A percentile compares a stretch with the other conserved stretches of the same genome.
These are phyloP conservation scores for Metallyticus violacea DNA, from an alignment of 2,888 invertebrate genomes.

Conservation along the genomic window DNA sequence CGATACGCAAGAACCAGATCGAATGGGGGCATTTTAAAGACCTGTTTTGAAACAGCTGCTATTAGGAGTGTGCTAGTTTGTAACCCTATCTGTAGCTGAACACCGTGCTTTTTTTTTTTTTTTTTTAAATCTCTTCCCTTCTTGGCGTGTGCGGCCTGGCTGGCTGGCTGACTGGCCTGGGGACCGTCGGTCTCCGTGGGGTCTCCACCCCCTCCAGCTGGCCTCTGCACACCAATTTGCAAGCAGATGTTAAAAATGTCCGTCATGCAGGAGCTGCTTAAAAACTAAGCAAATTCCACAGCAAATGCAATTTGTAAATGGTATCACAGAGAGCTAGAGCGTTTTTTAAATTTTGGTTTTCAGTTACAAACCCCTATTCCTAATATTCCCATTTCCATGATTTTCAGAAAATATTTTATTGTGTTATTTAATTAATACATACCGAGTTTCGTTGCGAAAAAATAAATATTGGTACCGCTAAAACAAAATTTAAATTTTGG, in stretches of 20 bases:
- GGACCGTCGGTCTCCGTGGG: neutral
- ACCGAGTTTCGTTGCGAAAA: no score
- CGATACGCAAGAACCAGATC: neutral
- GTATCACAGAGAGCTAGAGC: no score
- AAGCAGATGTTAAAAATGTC: constrained; percentile 11
- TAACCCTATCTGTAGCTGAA: neutral
- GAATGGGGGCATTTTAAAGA: neutral
- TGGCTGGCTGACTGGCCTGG: neutral
- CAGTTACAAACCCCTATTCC: no score
- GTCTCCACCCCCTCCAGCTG: neutral
- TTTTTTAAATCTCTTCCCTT: neutral
- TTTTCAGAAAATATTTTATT: no score
- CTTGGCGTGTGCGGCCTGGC: neutral
- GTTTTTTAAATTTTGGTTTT: no score
- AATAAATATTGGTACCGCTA: no score
- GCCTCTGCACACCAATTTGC: neutral
- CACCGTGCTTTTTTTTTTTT: neutral
- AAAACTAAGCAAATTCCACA: no score
- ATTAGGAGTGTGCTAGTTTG: neutral
- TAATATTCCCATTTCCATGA: no score
- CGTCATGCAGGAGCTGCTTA: no score
- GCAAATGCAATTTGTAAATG: no score
- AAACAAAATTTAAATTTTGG: no score
- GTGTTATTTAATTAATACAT: no score
- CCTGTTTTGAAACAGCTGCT: neutral